A percentile compares a stretch with the other conserved stretches of the same genome.
Conservation (phyloP, 2,113 vertebrate genomes). For the Dromas ardeola region DNA sequence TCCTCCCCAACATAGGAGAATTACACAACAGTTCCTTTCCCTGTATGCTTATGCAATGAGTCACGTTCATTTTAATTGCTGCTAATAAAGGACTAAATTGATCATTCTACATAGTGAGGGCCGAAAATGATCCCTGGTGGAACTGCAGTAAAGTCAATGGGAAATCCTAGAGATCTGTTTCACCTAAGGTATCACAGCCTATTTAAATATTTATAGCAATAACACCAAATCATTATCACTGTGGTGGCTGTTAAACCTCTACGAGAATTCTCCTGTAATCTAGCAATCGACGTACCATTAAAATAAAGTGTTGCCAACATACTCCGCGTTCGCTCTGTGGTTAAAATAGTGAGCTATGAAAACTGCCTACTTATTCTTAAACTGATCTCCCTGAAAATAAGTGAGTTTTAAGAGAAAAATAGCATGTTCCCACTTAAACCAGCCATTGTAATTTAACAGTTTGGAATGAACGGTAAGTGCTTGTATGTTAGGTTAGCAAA, state of each 20-base stretch:
- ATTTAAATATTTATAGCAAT: background rate
- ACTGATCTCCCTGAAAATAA: conserved; percentile 42
- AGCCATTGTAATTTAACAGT: conserved; percentile 28
- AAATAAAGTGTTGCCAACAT: conserved; percentile 60
- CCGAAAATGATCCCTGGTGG: background rate
- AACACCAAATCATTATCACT: background rate
- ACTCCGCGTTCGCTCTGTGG: background rate
- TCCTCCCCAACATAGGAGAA: background rate
- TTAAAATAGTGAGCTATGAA: conserved; percentile 38
- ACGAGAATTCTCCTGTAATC: background rate
- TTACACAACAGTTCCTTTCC: background rate
- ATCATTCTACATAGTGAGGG: background rate
- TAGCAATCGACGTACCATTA: conserved; percentile 32
- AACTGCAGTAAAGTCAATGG: background rate
- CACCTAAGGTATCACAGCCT: background rate
- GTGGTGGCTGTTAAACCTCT: background rate
- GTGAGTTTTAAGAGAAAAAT: conserved; percentile 24
- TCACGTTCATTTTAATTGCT: background rate
- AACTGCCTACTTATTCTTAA: conserved; percentile 14
- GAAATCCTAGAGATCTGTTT: background rate
- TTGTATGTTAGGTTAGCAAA: conserved; percentile 34
- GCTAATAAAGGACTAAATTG: background rate
- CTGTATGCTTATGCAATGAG: background rate
- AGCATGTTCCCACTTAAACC: conserved; percentile 52
- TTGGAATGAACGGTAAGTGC: conserved; percentile 60